These are phyloP conservation scores for Baryphthengus martii DNA, from an alignment of 2,113 vertebrate genomes.

Conservation along the genomic window DNA sequence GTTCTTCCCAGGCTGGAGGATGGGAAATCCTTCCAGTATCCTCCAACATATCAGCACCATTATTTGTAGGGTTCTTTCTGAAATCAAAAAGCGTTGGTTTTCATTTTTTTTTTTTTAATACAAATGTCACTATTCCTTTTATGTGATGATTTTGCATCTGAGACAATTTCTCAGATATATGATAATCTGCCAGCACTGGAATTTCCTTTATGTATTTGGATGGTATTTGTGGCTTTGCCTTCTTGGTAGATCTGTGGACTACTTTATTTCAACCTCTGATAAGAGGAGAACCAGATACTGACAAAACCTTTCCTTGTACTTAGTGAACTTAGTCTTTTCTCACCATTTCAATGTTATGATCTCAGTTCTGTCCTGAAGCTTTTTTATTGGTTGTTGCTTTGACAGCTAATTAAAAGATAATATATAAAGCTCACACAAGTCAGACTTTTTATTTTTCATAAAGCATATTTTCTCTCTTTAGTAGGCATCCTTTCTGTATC, in stretches of 20 bases:
- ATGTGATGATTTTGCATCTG: neutral
- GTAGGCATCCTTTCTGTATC: neutral
- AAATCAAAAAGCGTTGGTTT: neutral
- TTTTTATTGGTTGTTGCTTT: neutral
- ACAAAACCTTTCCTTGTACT: neutral
- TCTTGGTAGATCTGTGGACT: neutral
- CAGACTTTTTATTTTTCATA: neutral
- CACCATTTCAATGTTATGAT: neutral
- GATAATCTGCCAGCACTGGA: neutral
- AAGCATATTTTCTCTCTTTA: neutral
- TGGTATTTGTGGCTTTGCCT: neutral
- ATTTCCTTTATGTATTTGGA: conserved; percentile 29
- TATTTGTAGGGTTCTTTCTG: neutral
- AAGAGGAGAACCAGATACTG: neutral
- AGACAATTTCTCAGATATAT: neutral
- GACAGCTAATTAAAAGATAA: neutral
- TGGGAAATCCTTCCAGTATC: neutral
- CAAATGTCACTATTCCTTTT: neutral
- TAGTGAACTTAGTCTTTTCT: neutral
- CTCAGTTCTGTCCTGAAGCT: neutral
- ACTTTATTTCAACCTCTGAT: neutral
- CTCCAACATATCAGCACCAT: neutral
- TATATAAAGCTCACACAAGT: neutral
- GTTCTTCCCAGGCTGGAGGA: neutral
- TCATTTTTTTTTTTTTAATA: neutral